phyloP scores from a whole-genome alignment of 1,140 invertebrate species.

The Pectinophora gossypiella region DNA sequence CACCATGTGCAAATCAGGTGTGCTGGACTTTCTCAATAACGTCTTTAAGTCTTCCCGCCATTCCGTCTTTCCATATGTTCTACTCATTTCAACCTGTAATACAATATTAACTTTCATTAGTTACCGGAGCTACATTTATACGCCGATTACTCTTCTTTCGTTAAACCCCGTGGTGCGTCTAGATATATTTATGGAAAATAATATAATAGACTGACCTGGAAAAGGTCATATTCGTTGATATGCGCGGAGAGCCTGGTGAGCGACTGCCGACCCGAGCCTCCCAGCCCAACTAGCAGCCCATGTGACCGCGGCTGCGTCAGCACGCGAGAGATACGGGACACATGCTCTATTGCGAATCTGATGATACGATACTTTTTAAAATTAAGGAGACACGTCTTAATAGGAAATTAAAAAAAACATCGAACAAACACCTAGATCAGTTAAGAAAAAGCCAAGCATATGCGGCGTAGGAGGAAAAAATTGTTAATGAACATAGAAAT shows the following conservation, averaged over 20 bases:
- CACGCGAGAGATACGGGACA: conserved; percentile 93
- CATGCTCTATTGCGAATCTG: conserved; percentile 95
- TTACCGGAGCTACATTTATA: too few relatives aligned
- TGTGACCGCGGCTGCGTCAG: conserved; percentile 93
- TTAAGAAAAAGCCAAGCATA: too few relatives aligned
- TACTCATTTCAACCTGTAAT: conserved; percentile 90
- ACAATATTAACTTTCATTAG: background rate
- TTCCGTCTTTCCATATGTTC: conserved; percentile 87
- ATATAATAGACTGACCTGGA: conserved; percentile 58
- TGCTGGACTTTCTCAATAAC: conserved; percentile 87
- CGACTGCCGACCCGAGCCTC: conserved; percentile 94
- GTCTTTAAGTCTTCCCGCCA: conserved; percentile 94
- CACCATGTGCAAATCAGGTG: conserved; percentile 91
- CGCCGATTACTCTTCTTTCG: too few relatives aligned
- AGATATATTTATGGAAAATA: too few relatives aligned
- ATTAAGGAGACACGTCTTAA: background rate
- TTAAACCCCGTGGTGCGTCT: too few relatives aligned
- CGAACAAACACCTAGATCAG: too few relatives aligned
- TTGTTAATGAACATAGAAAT: too few relatives aligned
- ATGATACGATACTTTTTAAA: conserved; percentile 21
- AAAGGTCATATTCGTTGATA: conserved; percentile 95
- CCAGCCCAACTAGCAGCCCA: conserved; percentile 90
- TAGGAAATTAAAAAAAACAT: background rate
- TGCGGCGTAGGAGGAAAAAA: too few relatives aligned
- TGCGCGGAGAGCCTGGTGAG: conserved; percentile 92